Evolutionary conservation across 2,888 invertebrate species (phyloP).

Genomic region (Tetranychus truncatus): DNA sequence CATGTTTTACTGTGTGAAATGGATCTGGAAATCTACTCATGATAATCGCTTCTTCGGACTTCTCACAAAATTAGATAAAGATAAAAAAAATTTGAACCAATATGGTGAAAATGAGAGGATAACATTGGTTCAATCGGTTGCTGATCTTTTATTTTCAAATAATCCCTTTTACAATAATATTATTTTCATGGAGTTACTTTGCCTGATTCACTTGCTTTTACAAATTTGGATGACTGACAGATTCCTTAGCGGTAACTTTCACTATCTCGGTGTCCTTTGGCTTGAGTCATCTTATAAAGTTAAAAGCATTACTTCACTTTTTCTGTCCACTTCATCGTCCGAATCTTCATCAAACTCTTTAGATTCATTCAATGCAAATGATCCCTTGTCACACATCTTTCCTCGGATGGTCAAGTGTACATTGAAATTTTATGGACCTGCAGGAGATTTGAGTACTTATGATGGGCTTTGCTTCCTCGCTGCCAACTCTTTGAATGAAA

Average conservation of each 20-base stretch:
- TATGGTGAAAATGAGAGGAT: not conserved
- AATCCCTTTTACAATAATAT: not conserved
- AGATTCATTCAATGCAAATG: not conserved
- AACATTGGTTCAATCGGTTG: not conserved
- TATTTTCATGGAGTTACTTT: not conserved
- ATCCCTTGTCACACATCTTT: not conserved
- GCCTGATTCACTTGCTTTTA: not conserved
- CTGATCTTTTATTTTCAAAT: not conserved
- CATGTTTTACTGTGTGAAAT: not conserved
- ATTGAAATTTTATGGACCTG: not conserved
- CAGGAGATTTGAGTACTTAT: not conserved
- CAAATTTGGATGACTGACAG: not conserved
- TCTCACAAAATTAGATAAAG: not conserved
- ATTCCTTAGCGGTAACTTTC: not conserved
- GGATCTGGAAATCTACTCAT: not conserved
- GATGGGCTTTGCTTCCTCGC: not conserved
- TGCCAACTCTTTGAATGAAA: not conserved
- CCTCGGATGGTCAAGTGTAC: conserved; percentile 2
- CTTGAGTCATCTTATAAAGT: not conserved
- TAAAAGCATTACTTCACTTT: not conserved
- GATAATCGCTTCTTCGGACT: not conserved
- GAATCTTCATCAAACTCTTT: not conserved
- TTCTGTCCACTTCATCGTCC: not conserved
- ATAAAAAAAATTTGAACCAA: not conserved
- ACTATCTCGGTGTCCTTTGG: not conserved